Conservation (phyloP, 2,888 invertebrate genomes). For the Clivina fossor region DNA sequence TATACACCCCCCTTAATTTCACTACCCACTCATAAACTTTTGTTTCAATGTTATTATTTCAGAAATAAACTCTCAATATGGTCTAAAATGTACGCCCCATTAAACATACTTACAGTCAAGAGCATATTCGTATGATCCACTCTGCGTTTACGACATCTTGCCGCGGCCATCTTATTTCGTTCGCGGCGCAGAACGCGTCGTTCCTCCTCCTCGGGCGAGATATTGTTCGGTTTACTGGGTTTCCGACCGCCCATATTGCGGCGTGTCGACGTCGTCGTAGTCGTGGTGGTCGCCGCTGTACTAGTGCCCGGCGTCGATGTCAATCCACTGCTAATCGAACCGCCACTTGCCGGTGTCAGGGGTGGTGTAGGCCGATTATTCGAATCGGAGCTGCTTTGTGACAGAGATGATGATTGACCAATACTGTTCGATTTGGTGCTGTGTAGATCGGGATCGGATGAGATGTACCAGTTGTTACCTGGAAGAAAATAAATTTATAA, state of each 20-base stretch:
- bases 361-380: slow-evolving; percentile 48
- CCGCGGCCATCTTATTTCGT: slow-evolving; percentile 96
- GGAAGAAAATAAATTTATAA: slow-evolving; percentile 38
- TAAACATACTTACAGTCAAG: slow-evolving; percentile 70
- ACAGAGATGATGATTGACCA: slow-evolving; percentile 51
- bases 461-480: slow-evolving; percentile 54
- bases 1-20: too few species aligned
- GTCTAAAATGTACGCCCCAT: too few species aligned
- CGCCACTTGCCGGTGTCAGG: slow-evolving; percentile 43
- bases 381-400: slow-evolving; percentile 51
- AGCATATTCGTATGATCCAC: slow-evolving; percentile 94
- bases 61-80: too few species aligned
- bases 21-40: too few species aligned
- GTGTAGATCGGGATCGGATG: slow-evolving; percentile 50
- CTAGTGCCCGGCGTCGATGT: slow-evolving; percentile 41
- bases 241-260: slow-evolving; percentile 85
- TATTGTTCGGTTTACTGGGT: slow-evolving; percentile 73
- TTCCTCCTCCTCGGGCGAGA: slow-evolving; percentile 91
- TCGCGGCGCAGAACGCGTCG: slow-evolving; percentile 84
- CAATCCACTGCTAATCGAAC: slow-evolving; percentile 30
- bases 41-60: too few species aligned
- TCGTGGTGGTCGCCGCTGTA: slow-evolving; percentile 49
- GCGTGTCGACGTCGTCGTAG: slow-evolving; percentile 55
- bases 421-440: slow-evolving; percentile 42
- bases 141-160: slow-evolving; percentile 92